Evolutionary conservation across 2,888 invertebrate species (phyloP).

Genomic region (Beris chalybata): DNA sequence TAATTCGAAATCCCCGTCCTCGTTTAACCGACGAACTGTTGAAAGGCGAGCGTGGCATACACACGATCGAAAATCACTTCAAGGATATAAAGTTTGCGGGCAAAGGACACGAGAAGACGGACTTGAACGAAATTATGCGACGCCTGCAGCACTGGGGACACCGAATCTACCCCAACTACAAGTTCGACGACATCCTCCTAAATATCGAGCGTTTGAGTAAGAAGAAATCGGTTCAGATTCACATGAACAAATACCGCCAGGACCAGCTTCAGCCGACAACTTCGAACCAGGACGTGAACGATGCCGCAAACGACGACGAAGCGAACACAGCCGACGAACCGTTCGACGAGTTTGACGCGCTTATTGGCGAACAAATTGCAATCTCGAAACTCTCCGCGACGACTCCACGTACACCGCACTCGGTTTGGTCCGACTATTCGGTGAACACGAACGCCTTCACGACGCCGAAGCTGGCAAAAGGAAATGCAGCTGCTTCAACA

Average conservation of each 20-base stretch:
- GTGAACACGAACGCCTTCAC: slow-evolving; percentile 41
- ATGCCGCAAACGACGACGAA: slow-evolving; percentile 41
- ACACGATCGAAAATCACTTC: slow-evolving; percentile 77
- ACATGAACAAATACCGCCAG: slow-evolving; percentile 68
- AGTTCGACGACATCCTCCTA: slow-evolving; percentile 83
- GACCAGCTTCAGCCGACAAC: slow-evolving; percentile 57
- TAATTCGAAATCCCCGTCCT: slow-evolving; percentile 67
- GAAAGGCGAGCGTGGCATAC: slow-evolving; percentile 75
- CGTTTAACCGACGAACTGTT: slow-evolving; percentile 71
- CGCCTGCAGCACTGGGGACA: slow-evolving; percentile 93
- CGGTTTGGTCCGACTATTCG: slow-evolving; percentile 7
- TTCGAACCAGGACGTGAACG: slow-evolving; percentile 58
- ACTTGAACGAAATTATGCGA: slow-evolving; percentile 77
- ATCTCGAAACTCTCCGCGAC: slow-evolving; percentile 54
- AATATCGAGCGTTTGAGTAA: slow-evolving; percentile 75
- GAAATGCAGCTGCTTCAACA: slow-evolving; percentile 48
- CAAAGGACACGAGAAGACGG: slow-evolving; percentile 79
- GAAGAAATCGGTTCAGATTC: slow-evolving; percentile 76
- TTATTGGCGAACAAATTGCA: slow-evolving; percentile 67
- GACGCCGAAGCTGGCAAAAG: slow-evolving; percentile 48
- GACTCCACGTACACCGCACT: slow-evolving; percentile 13
- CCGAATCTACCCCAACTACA: slow-evolving; percentile 83
- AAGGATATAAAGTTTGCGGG: slow-evolving; percentile 78
- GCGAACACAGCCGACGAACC: slow-evolving; percentile 52
- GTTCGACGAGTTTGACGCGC: slow-evolving; percentile 67